Percentiles rank a stretch among this genome's conserved stretches.
Evolutionary conservation across 2,113 vertebrate species (phyloP).

Genomic region (Corvus moneduloides): DNA sequence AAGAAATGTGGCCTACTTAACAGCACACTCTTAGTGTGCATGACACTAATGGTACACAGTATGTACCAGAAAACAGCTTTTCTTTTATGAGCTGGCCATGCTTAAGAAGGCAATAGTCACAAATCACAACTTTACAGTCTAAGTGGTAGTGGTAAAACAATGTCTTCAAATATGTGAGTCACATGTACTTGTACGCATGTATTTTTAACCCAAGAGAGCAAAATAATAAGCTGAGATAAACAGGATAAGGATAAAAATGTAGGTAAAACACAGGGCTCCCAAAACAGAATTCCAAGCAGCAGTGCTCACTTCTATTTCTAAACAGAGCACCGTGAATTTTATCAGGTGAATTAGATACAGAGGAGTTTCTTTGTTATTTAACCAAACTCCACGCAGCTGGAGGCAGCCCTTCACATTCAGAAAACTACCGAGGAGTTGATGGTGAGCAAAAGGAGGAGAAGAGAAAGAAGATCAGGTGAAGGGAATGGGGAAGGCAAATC

Average conservation of each 20-base stretch:
- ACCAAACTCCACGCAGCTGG: neutral
- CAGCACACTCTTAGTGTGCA: neutral
- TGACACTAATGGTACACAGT: neutral
- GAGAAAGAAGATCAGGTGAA: neutral
- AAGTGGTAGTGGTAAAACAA: neutral
- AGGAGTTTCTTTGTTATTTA: neutral
- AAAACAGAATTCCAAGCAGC: neutral
- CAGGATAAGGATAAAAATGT: neutral
- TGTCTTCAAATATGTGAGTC: neutral
- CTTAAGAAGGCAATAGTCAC: neutral
- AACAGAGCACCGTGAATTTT: neutral
- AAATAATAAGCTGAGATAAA: neutral
- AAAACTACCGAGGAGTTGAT: neutral
- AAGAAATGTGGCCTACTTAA: neutral
- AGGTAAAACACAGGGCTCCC: neutral
- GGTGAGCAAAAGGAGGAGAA: neutral
- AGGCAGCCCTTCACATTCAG: neutral
- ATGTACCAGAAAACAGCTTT: neutral
- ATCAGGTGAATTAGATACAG: neutral
- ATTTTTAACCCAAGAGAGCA: neutral
- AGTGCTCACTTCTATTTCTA: neutral
- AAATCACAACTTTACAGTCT: neutral
- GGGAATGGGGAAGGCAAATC: neutral
- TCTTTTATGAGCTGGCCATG: neutral
- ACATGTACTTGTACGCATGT: fast-evolving